Evolutionary conservation across 2,113 vertebrate genomes (phyloP).

Genomic region (Tor tambroides): DNA sequence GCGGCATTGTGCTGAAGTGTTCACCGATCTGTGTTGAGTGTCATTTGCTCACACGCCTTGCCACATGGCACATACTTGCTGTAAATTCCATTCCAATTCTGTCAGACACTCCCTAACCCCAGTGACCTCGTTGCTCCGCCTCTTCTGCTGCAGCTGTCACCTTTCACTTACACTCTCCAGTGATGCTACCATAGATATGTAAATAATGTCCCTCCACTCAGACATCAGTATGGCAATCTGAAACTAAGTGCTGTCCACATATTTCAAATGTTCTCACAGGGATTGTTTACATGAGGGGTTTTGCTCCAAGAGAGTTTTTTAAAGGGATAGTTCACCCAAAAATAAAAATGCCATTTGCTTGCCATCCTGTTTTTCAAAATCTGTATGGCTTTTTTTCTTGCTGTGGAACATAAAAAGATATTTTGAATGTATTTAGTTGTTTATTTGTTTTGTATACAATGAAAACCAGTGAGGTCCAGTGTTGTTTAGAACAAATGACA

Average conservation of each 20-base stretch:
- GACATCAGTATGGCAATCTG: background rate
- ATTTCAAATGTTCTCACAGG: background rate
- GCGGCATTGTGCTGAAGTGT: conserved; percentile 1
- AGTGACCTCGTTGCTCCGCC: conserved; percentile 19
- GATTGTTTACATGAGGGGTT: background rate
- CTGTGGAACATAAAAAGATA: background rate
- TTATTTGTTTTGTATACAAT: background rate
- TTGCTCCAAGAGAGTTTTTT: background rate
- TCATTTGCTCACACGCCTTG: background rate
- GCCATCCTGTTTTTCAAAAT: background rate
- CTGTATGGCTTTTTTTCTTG: background rate
- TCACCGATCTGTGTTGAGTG: background rate
- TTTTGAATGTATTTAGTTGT: background rate
- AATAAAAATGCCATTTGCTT: background rate
- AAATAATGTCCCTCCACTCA: background rate
- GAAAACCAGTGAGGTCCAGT: background rate
- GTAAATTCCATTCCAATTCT: conserved; percentile 38
- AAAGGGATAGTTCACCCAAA: background rate
- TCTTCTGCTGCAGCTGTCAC: conserved; percentile 41
- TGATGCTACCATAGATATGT: background rate
- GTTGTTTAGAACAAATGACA: background rate
- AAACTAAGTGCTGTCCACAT: background rate
- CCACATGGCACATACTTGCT: conserved; percentile 45
- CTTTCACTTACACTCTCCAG: conserved; percentile 43
- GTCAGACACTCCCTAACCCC: conserved; percentile 17